A percentile compares a stretch with the other conserved stretches of the same genome.
Evolutionary conservation across 2,113 vertebrate genomes (phyloP).

Genomic region (Crypturellus undulatus): DNA sequence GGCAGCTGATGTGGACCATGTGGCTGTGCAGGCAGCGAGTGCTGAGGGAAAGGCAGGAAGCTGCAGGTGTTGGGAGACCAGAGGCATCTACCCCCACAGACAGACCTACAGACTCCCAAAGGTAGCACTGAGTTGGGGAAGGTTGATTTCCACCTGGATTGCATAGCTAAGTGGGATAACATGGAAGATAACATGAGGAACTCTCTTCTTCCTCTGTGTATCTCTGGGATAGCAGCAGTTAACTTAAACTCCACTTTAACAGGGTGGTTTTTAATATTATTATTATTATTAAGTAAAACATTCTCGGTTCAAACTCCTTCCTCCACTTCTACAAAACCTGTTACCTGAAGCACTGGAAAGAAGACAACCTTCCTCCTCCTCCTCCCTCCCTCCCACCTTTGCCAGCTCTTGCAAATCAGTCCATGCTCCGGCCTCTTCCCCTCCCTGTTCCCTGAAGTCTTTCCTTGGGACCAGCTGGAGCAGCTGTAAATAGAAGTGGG

Average conservation of each 20-base stretch:
- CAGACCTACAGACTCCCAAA: background rate
- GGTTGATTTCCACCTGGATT: fast-evolving
- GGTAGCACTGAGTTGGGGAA: background rate
- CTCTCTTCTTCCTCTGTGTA: background rate
- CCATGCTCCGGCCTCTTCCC: background rate
- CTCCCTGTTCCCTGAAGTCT: background rate
- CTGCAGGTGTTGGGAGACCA: background rate
- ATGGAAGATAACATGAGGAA: background rate
- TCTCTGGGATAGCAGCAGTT: background rate
- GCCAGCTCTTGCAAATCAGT: background rate
- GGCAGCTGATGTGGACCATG: background rate
- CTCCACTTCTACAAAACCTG: background rate
- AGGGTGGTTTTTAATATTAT: background rate
- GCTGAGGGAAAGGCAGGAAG: background rate
- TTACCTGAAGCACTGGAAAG: background rate
- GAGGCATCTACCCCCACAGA: background rate
- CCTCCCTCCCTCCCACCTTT: background rate
- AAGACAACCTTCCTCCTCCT: background rate
- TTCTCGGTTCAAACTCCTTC: background rate
- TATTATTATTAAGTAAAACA: background rate
- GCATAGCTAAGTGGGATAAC: fast-evolving
- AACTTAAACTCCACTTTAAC: fast-evolving
- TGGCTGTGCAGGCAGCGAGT: fast-evolving
- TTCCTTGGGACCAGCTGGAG: slow-evolving; percentile 51
- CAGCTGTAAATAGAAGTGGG: slow-evolving; percentile 50